Evolutionary conservation across 2,797 vertebrate genomes (phyloP).

Genomic region (Epinephelus awoara): DNA sequence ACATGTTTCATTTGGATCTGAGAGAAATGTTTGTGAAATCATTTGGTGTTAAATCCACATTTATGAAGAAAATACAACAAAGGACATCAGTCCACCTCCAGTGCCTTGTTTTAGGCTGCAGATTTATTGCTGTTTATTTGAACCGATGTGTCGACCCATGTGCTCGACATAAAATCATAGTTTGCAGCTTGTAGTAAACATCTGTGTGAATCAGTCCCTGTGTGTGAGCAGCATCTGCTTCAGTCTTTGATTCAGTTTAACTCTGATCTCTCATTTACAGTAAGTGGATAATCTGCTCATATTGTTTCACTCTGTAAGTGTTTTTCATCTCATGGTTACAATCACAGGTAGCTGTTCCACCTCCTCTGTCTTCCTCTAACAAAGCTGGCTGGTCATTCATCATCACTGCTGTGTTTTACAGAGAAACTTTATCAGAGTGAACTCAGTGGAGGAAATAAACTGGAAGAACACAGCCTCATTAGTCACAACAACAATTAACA

Average conservation of each 20-base stretch:
- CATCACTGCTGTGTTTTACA: conserved; percentile 18
- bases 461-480: not conserved
- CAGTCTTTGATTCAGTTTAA: not conserved
- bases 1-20: not conserved
- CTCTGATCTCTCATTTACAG: not conserved
- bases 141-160: too few species aligned
- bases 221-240: not conserved
- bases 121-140: too few species aligned
- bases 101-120: too few species aligned
- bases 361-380: conserved; percentile 20
- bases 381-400: conserved; percentile 6
- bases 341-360: conserved; percentile 11
- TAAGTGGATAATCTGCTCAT: not conserved
- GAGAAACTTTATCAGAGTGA: not conserved
- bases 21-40: too few species aligned
- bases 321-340: not conserved
- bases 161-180: not conserved
- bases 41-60: too few species aligned
- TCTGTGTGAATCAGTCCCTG: not conserved
- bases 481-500: not conserved
- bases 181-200: not conserved
- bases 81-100: too few species aligned
- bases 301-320: not conserved
- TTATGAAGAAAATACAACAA: too few species aligned
- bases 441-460: conserved; percentile 2